phyloP scores from a whole-genome alignment of 2,797 vertebrate species.

The Lateolabrax maculatus region DNA sequence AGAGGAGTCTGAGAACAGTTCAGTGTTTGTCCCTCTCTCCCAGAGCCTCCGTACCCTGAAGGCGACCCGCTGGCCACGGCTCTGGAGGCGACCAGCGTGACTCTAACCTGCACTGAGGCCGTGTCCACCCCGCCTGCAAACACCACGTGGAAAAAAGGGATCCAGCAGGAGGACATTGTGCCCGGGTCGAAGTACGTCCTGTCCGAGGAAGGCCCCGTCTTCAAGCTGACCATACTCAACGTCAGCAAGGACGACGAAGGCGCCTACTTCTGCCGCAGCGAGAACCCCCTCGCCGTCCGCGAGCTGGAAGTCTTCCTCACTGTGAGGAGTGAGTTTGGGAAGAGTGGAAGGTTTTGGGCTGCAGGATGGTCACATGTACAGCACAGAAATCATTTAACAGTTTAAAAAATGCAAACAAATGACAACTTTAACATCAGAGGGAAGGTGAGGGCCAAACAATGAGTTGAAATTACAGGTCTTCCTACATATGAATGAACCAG shows the following conservation, averaged over 20 bases:
- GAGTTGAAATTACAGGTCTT: not conserved
- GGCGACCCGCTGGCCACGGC: slow-evolving; percentile 87
- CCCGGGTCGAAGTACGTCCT: slow-evolving; percentile 84
- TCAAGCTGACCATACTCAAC: slow-evolving; percentile 90
- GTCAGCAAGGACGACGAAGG: slow-evolving; percentile 88
- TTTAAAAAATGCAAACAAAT: not conserved
- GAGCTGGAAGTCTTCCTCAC: slow-evolving; percentile 90
- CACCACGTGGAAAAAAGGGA: slow-evolving; percentile 89
- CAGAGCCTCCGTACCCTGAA: slow-evolving; percentile 86
- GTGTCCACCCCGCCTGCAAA: slow-evolving; percentile 74
- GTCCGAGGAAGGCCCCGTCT: slow-evolving; percentile 62
- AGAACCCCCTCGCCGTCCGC: slow-evolving; percentile 86
- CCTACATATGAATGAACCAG: not conserved
- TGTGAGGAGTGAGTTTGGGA: slow-evolving; percentile 86
- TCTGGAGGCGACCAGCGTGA: slow-evolving; percentile 83
- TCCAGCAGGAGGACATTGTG: slow-evolving; percentile 71
- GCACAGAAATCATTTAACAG: not conserved
- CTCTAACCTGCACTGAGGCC: slow-evolving; percentile 85
- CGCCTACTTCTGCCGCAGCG: slow-evolving; percentile 90
- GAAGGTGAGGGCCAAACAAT: not conserved
- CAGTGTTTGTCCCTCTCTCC: not conserved
- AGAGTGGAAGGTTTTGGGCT: not conserved
- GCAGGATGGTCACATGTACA: not conserved
- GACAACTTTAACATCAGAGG: not conserved
- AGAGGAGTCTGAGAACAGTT: not conserved